Evolutionary conservation across 2,113 vertebrate species (phyloP), one percentile per base, ranked within the genome.

Genomic region (Ranitomeya variabilis): DNA sequence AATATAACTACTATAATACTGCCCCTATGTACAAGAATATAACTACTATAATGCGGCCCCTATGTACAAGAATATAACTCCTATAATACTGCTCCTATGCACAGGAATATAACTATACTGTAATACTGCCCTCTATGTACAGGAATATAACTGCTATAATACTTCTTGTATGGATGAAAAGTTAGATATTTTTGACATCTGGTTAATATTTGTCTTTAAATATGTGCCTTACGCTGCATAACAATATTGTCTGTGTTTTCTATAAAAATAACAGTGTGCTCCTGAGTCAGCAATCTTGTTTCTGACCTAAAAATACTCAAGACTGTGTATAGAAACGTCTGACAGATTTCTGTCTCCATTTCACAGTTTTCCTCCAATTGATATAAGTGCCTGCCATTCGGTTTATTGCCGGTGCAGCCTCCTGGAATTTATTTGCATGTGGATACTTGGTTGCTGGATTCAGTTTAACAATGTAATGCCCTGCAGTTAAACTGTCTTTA

Each of bases 351-450:
- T 55, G 31, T 84, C n/a, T 84, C 19, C 82, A 71, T 71, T 84
- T 84, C 82, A 84, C 82, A 54, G 64, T 69, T 84, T 84, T 71
- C 51, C 82, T 31, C 14, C 82, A 69, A 84, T 84, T 86, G 84
- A 86, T 77, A 64, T 86, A 86, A 86, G 71, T 86, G 71, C 69
- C 73, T 86, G 59, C 71, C 69, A 77, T 62, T 74, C 64, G 71
- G 55, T 86, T 62, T 76, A 55, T 84, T 69, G 82, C 55, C 21
- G 21, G 4, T 15, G 64, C 82, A 9, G 82, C 62, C 82, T 69
- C 82, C 52, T 45, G 64, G 45, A 69, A 6, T 21, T 69, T 84
- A 84, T 84, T 84, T 84, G 82, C 82, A 84, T 84, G 82, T 84
- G 82, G 64, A 84, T 84, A 66, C 14, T 84, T 23, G 64, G 64